These are phyloP conservation scores for Galerucella calmariensis DNA, from an alignment of 2,888 invertebrate genomes.

Conservation along the genomic window DNA sequence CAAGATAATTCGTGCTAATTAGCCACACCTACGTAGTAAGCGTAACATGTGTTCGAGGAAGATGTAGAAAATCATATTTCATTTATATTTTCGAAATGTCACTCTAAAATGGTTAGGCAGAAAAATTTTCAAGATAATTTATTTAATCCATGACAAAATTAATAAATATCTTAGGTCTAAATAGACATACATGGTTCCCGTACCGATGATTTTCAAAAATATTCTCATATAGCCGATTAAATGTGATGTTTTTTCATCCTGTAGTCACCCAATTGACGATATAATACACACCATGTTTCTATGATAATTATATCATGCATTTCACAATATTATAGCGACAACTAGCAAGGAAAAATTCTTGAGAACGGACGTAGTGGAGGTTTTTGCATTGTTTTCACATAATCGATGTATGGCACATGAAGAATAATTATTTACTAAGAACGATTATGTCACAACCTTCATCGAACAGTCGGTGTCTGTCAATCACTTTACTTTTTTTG, in stretches of 20 bases:
- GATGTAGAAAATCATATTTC: neutral
- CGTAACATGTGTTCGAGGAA: neutral
- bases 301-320: conserved; percentile 22
- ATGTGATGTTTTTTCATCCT: neutral
- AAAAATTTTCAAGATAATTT: no score
- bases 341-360: conserved; percentile 4
- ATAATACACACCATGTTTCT: conserved; percentile 12
- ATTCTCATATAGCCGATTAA: neutral
- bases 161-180: no score
- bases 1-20: neutral
- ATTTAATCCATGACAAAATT: no score
- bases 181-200: no score
- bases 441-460: neutral
- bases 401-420: neutral
- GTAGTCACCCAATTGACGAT: neutral
- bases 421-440: neutral
- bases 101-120: no score
- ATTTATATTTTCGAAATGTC: neutral
- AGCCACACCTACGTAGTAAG: neutral
- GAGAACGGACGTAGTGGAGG: conserved; percentile 12
- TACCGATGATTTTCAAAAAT: neutral
- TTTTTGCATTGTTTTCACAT: conserved; percentile 14
- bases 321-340: conserved; percentile 11
- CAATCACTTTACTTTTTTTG: neutral
- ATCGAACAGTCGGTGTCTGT: neutral